phyloP scores from a whole-genome alignment of 2,888 invertebrate species.

The Lagria hirta region DNA sequence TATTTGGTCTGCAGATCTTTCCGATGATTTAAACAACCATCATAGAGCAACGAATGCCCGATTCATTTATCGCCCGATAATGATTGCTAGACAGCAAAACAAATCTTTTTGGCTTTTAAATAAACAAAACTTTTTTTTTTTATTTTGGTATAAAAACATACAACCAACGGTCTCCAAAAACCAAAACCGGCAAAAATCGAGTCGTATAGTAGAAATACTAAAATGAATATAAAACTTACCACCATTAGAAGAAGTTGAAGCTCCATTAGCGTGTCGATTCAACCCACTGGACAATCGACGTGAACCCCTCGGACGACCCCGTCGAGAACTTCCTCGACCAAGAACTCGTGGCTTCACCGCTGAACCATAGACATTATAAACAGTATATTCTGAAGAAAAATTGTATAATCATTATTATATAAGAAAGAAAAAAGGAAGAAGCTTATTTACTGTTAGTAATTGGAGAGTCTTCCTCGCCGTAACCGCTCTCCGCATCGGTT shows the following conservation, averaged over 20 bases:
- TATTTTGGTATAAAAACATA: no score
- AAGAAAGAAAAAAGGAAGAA: slow-evolving; percentile 20
- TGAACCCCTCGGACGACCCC: slow-evolving; percentile 75
- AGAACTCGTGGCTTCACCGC: slow-evolving; percentile 54
- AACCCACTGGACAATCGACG: slow-evolving; percentile 60
- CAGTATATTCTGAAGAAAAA: slow-evolving; percentile 45
- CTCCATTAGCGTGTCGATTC: slow-evolving; percentile 40
- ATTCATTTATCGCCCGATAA: no score
- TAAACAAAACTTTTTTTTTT: no score
- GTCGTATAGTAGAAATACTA: background rate
- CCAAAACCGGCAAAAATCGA: background rate
- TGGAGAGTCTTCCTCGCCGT: slow-evolving; percentile 48
- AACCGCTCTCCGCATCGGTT: slow-evolving; percentile 42
- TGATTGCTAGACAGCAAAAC: no score
- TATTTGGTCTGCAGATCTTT: no score
- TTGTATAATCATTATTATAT: slow-evolving; percentile 13
- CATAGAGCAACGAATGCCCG: no score
- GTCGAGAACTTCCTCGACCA: slow-evolving; percentile 63
- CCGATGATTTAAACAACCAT: no score
- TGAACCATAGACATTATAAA: slow-evolving; percentile 49
- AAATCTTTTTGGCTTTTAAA: no score
- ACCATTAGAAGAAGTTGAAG: slow-evolving; percentile 22
- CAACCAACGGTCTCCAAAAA: no score
- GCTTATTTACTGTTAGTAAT: slow-evolving; percentile 47
- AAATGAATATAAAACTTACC: slow-evolving; percentile 34